These are phyloP conservation scores for Alces alces DNA, from an alignment of 2,113 vertebrate genomes.

Conservation along the genomic window DNA sequence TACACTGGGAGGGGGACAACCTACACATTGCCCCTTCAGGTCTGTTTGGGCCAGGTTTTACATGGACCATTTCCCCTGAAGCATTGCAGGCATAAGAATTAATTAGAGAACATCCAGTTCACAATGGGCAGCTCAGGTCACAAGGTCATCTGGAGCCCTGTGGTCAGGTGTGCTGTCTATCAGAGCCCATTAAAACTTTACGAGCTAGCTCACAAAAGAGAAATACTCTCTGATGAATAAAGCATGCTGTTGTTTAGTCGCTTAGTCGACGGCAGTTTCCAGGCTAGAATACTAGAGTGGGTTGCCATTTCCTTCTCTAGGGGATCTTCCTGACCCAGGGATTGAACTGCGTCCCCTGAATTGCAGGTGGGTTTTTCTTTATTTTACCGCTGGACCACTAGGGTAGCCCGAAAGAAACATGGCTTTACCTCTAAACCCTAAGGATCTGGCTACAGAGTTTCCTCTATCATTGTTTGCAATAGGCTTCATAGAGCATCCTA, in stretches of 20 bases:
- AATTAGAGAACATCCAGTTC: background rate
- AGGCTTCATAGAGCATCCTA: too few species aligned
- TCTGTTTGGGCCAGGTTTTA: background rate
- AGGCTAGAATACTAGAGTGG: background rate
- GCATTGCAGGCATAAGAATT: background rate
- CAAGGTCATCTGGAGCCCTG: background rate
- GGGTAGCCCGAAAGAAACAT: background rate
- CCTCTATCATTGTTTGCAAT: background rate
- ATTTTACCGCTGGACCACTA: background rate
- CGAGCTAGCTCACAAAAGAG: background rate
- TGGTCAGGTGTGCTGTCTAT: background rate
- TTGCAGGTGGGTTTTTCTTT: background rate
- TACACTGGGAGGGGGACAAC: background rate
- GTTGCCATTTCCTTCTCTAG: background rate
- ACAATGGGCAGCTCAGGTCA: background rate
- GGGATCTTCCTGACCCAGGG: background rate
- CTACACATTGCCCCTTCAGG: background rate
- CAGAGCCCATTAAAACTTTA: background rate
- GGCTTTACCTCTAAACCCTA: background rate
- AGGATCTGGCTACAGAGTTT: background rate
- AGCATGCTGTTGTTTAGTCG: background rate
- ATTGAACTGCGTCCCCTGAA: rapidly evolving
- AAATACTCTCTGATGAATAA: background rate
- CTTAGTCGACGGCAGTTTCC: background rate
- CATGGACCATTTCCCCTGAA: background rate